These are phyloP conservation scores for Phocides pigmalion DNA, from an alignment of 1,140 invertebrate species.

Conservation along the genomic window DNA sequence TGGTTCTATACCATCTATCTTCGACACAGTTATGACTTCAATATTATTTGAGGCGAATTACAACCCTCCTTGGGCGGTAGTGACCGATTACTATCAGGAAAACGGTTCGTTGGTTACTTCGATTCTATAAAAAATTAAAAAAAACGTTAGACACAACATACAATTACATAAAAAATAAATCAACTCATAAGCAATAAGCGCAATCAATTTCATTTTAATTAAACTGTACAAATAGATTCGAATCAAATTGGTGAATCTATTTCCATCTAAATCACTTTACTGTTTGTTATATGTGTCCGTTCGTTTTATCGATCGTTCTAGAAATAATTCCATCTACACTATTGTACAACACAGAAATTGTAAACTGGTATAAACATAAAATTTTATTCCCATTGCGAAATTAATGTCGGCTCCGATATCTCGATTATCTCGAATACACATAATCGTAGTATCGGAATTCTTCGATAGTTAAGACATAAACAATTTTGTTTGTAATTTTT, in stretches of 20 bases:
- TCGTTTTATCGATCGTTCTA: background rate
- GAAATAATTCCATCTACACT: slow-evolving; percentile 4
- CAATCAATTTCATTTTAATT: background rate
- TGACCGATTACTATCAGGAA: too few relatives aligned
- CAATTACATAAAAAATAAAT: background rate
- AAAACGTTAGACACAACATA: background rate
- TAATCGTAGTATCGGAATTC: slow-evolving; percentile 22
- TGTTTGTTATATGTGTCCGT: slow-evolving; percentile 6
- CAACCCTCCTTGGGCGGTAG: too few relatives aligned
- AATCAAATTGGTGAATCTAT: slow-evolving; percentile 2
- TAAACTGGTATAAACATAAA: slow-evolving; percentile 1
- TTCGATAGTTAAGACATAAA: slow-evolving; percentile 31
- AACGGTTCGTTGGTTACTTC: too few relatives aligned
- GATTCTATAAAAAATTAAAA: background rate
- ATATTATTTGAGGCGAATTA: too few relatives aligned
- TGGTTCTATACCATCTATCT: too few relatives aligned
- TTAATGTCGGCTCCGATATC: background rate
- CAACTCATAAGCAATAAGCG: background rate
- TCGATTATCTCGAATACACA: slow-evolving; percentile 6
- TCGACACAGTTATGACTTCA: too few relatives aligned
- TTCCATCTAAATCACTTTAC: background rate
- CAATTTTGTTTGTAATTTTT: slow-evolving; percentile 30
- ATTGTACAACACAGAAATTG: background rate
- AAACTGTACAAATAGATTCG: background rate
- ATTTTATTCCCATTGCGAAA: slow-evolving; percentile 23